Conservation (phyloP, 2,797 vertebrate genomes). For the Xenopus petersii region DNA sequence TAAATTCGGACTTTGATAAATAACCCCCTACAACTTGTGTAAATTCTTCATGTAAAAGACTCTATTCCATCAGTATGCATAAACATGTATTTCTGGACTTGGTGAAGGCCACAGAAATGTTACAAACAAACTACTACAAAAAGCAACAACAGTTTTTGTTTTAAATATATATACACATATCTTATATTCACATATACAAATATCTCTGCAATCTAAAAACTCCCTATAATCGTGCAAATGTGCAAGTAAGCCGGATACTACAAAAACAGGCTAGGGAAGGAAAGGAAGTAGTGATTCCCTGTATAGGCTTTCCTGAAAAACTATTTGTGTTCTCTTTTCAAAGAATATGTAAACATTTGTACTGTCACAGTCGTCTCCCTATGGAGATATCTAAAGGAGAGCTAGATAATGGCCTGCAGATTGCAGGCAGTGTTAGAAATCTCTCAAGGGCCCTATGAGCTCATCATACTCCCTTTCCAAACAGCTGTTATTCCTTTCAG, state of each 20-base stretch:
- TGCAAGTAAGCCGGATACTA: slow-evolving; percentile 44
- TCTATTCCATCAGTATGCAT: no score
- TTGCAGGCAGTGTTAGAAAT: slow-evolving; percentile 59
- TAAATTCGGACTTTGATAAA: no score
- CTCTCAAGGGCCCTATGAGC: slow-evolving; percentile 24
- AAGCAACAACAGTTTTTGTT: no score
- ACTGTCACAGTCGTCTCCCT: slow-evolving; percentile 64
- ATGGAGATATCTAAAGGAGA: slow-evolving; percentile 52
- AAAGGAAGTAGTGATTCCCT: slow-evolving; percentile 44
- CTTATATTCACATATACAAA: no score
- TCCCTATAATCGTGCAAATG: slow-evolving; percentile 6
- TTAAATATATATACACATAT: no score
- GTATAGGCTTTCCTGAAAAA: slow-evolving; percentile 49
- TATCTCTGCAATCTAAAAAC: no score
- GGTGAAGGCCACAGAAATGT: no score
- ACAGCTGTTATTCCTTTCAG: slow-evolving; percentile 35
- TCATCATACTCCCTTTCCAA: slow-evolving; percentile 32
- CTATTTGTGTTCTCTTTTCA: slow-evolving; percentile 64
- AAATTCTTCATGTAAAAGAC: no score
- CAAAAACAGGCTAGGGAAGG: slow-evolving; percentile 13
- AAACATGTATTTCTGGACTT: no score
- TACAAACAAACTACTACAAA: no score
- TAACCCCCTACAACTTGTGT: no score
- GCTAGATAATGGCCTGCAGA: slow-evolving; percentile 58
- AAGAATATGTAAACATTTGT: slow-evolving; percentile 77